phyloP scores from a whole-genome alignment of 2,113 vertebrate species.

The Dicerorhinus sumatrensis region DNA sequence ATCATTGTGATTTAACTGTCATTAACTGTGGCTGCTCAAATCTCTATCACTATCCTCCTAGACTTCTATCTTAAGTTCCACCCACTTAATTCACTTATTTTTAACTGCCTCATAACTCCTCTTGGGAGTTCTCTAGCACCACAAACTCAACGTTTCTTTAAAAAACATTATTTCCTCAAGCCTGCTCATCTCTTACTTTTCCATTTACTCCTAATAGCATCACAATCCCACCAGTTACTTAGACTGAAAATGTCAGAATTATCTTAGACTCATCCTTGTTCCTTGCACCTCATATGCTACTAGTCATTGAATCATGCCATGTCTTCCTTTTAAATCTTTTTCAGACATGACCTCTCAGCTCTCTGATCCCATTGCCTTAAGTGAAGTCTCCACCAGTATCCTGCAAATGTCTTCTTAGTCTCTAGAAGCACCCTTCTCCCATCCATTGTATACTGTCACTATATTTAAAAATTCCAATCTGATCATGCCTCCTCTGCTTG shows the following conservation, averaged over 20 bases:
- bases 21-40: background rate
- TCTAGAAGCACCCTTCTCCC: background rate
- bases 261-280: background rate
- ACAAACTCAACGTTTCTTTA: slow-evolving; percentile 19
- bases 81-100: slow-evolving; percentile 36
- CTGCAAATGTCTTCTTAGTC: background rate
- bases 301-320: background rate
- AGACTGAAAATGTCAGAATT: background rate
- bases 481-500: background rate
- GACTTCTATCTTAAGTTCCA: background rate
- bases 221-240: background rate
- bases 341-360: background rate
- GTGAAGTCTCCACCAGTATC: background rate
- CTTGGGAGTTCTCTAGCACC: background rate
- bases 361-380: background rate
- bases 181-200: background rate
- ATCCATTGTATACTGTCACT: background rate
- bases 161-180: slow-evolving; percentile 12
- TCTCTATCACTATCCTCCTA: background rate
- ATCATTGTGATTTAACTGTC: background rate
- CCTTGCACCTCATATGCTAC: background rate
- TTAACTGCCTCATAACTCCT: background rate
- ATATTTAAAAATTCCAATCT: background rate
- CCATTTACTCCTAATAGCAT: background rate
- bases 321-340: background rate